Conservation (phyloP, 2,113 vertebrate species). For the Anguilla japonica region DNA sequence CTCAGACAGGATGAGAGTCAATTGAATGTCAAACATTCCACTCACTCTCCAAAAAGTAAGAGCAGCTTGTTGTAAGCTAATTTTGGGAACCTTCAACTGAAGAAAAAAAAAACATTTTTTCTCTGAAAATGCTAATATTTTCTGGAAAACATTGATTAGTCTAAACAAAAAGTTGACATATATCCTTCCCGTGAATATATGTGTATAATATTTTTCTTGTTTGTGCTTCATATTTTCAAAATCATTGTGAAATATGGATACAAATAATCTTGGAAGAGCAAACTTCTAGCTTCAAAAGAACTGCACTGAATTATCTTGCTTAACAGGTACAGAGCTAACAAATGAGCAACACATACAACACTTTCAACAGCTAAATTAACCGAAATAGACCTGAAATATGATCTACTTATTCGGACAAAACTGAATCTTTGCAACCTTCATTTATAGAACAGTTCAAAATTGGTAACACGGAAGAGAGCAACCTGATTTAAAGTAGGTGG, state of each 20-base stretch:
- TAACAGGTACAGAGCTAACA: not conserved
- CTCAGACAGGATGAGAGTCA: not conserved
- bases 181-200: not conserved
- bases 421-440: not conserved
- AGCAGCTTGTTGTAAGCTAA: not conserved
- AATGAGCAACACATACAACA: conserved; percentile 1
- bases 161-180: not conserved
- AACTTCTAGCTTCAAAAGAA: not conserved
- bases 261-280: conserved; percentile 15
- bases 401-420: not conserved
- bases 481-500: not conserved
- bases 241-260: conserved; percentile 13
- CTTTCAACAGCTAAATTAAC: not conserved
- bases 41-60: not conserved
- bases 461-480: not conserved
- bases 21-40: not conserved
- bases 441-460: not conserved
- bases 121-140: not conserved
- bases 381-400: not conserved
- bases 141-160: not conserved
- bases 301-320: not conserved
- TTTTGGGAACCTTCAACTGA: not conserved
- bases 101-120: not conserved
- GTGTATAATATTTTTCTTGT: not conserved
- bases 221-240: not conserved